Percentiles rank a stretch among this genome's conserved stretches.
Evolutionary conservation across 2,888 invertebrate species (phyloP).

Genomic region (Nomada fabriciana): DNA sequence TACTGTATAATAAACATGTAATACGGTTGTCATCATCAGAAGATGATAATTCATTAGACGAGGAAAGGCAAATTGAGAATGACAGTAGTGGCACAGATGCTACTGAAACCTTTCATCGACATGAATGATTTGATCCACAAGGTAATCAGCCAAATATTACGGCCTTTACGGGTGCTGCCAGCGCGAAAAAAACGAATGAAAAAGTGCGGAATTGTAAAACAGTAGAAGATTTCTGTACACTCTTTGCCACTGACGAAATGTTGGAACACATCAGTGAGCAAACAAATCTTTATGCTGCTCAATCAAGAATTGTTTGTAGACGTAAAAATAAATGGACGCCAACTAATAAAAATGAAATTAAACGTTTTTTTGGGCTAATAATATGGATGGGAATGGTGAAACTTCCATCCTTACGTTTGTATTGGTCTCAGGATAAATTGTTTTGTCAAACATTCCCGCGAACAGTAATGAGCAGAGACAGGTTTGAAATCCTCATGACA

Average conservation of each 20-base stretch:
- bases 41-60: no score
- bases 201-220: conserved; percentile 7
- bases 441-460: background rate
- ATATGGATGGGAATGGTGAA: conserved; percentile 17
- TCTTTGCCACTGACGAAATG: conserved; percentile 13
- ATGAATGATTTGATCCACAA: conserved; percentile 16
- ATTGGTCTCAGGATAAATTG: background rate
- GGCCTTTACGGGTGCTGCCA: background rate
- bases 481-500: no score
- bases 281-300: conserved; percentile 17
- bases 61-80: no score
- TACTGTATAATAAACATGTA: no score
- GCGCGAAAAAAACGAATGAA: conserved; percentile 1
- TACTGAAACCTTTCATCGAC: no score
- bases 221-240: conserved; percentile 13
- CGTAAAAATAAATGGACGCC: conserved; percentile 12
- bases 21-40: no score
- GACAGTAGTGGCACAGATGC: no score
- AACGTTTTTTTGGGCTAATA: conserved; percentile 16
- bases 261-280: conserved; percentile 16
- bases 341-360: conserved; percentile 20
- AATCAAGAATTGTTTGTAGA: background rate
- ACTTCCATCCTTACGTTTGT: background rate
- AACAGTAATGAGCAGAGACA: conserved; percentile 2
- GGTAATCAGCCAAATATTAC: conserved; percentile 14